These are phyloP conservation scores for Aradus depressus DNA, from an alignment of 2,888 invertebrate genomes.

Conservation along the genomic window DNA sequence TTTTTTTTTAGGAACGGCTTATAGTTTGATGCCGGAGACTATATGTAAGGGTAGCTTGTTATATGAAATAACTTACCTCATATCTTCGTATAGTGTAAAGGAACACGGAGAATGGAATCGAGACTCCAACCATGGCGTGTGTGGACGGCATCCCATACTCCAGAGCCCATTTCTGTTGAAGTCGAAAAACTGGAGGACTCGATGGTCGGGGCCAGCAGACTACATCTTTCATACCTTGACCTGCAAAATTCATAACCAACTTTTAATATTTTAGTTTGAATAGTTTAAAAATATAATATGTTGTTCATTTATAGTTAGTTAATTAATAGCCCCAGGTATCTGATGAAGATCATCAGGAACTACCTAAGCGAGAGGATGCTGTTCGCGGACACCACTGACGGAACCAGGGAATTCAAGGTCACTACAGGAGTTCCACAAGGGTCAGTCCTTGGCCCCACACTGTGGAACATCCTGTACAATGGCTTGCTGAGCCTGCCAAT, in stretches of 20 bases:
- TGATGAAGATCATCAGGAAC: no score
- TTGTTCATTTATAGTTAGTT: neutral
- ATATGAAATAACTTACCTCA: slow-evolving; percentile 39
- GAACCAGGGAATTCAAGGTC: no score
- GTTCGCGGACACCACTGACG: no score
- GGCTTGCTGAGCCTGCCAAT: no score
- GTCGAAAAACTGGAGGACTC: slow-evolving; percentile 64
- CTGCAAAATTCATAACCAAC: slow-evolving; percentile 37
- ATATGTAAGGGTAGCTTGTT: no score
- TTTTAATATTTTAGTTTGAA: no score
- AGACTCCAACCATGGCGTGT: slow-evolving; percentile 82
- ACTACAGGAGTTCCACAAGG: no score
- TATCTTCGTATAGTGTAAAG: slow-evolving; percentile 71
- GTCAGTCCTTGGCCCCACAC: no score
- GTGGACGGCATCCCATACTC: slow-evolving; percentile 95
- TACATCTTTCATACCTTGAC: slow-evolving; percentile 80
- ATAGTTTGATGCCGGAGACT: no score
- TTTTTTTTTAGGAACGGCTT: neutral
- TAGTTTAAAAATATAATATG: neutral
- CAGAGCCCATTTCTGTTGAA: slow-evolving; percentile 78
- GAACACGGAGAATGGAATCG: slow-evolving; percentile 75
- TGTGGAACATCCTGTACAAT: no score
- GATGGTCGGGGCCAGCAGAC: slow-evolving; percentile 77
- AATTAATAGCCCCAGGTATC: neutral
- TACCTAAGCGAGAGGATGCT: no score